Percentiles rank a stretch among this genome's conserved stretches.
These are phyloP conservation scores for Panagrolaimus sp. DNA, from an alignment of 1,140 invertebrate genomes.

Conservation along the genomic window DNA sequence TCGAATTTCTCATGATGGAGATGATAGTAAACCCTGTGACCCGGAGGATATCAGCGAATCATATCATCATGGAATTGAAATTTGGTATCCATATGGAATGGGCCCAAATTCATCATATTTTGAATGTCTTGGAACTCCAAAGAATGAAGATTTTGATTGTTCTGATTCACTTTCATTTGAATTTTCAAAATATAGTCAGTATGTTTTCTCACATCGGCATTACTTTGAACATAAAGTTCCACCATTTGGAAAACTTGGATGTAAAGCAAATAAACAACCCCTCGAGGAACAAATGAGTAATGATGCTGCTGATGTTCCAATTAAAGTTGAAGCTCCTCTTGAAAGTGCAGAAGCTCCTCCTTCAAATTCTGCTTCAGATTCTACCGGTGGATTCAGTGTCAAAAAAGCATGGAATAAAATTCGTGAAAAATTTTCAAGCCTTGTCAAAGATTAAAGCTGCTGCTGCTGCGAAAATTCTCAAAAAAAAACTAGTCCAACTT, in stretches of 20 bases:
- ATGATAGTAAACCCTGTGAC: background rate
- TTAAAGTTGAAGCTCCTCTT: background rate
- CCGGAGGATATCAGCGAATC: background rate
- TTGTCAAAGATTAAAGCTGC: background rate
- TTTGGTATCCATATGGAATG: conserved; percentile 14
- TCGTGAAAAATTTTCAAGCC: background rate
- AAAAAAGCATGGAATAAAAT: background rate
- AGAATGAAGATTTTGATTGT: conserved; percentile 10
- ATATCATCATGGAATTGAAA: conserved; percentile 17
- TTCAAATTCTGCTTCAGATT: background rate
- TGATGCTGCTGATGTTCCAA: background rate
- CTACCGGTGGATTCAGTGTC: background rate
- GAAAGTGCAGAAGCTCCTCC: too few relatives aligned
- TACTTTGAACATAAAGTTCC: conserved; percentile 7
- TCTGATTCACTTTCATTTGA: background rate
- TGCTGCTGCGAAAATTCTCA: too few relatives aligned
- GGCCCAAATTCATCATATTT: background rate
- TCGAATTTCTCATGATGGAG: background rate
- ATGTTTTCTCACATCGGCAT: conserved; percentile 2
- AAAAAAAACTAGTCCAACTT: too few relatives aligned
- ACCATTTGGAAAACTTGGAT: conserved; percentile 1
- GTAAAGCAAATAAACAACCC: too few relatives aligned
- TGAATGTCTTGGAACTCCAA: background rate
- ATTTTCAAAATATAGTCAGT: background rate
- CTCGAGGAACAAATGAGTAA: background rate